These are phyloP conservation scores for Drosophila eohydei DNA, from an alignment of 2,888 invertebrate species.

Conservation along the genomic window DNA sequence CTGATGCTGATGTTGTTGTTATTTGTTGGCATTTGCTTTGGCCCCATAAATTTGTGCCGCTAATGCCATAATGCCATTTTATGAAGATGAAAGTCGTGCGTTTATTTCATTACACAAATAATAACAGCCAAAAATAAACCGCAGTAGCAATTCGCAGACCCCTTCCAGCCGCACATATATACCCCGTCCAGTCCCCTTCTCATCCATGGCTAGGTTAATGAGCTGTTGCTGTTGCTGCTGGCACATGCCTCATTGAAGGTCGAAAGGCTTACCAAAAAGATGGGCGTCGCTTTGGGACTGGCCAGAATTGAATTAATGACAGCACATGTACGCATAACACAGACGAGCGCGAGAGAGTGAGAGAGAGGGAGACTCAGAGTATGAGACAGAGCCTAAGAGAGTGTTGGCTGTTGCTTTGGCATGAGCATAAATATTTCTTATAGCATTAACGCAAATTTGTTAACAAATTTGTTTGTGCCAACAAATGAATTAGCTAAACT, in stretches of 20 bases:
- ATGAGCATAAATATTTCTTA: slow-evolving; percentile 72
- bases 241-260: slow-evolving; percentile 80
- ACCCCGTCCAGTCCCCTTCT: not conserved
- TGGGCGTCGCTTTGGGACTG: slow-evolving; percentile 38
- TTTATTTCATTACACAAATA: slow-evolving; percentile 82
- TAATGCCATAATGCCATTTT: slow-evolving; percentile 80
- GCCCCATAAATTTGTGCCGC: slow-evolving; percentile 71
- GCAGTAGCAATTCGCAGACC: slow-evolving; percentile 50
- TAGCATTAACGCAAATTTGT: slow-evolving; percentile 77
- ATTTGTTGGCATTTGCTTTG: slow-evolving; percentile 28
- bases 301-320: slow-evolving; percentile 76
- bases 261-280: slow-evolving; percentile 73
- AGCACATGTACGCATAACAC: slow-evolving; percentile 60
- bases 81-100: slow-evolving; percentile 82
- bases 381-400: not conserved
- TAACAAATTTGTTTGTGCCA: slow-evolving; percentile 81
- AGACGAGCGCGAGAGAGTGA: not conserved
- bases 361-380: not conserved
- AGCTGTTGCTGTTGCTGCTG: slow-evolving; percentile 39
- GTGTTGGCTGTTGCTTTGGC: not conserved
- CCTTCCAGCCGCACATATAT: not conserved
- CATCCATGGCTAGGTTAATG: slow-evolving; percentile 61
- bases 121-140: slow-evolving; percentile 78
- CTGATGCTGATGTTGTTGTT: slow-evolving; percentile 11
- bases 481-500: slow-evolving; percentile 74